phyloP scores from a whole-genome alignment of 92 coral and sea anemone genomes.

The Nematostella vectensis region DNA sequence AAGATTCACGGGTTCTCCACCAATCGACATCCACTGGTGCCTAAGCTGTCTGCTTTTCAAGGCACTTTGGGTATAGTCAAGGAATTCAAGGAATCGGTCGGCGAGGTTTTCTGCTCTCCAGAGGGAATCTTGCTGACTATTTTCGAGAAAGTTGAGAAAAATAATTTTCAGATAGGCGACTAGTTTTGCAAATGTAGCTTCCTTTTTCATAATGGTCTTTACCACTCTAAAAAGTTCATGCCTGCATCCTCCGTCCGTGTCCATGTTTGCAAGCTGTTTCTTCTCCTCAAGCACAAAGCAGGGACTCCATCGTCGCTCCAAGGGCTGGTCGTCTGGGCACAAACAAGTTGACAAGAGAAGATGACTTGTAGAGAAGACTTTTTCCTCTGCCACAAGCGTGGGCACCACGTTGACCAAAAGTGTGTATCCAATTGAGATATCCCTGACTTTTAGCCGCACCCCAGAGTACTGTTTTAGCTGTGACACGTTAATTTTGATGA shows the following conservation, averaged over 20 bases:
- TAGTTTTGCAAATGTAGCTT: constrained; percentile 46
- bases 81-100: constrained; percentile 52
- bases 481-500: constrained; percentile 1
- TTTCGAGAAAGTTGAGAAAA: constrained; percentile 28
- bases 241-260: constrained; percentile 48
- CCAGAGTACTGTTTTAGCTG: constrained; percentile 3
- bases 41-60: constrained; percentile 21
- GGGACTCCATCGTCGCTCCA: constrained; percentile 22
- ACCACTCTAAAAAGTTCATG: constrained; percentile 42
- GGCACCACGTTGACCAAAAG: constrained; percentile 11
- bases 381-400: constrained; percentile 5
- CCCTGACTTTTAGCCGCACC: constrained; percentile 11
- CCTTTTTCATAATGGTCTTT: constrained; percentile 32
- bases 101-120: constrained; percentile 52
- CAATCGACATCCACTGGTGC: constrained; percentile 56
- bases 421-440: background rate
- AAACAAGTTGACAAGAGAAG: constrained; percentile 1
- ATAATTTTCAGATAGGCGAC: constrained; percentile 34
- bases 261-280: constrained; percentile 34
- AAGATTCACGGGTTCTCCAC: constrained; percentile 33
- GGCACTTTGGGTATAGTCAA: constrained; percentile 19
- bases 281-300: constrained; percentile 36
- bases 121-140: constrained; percentile 5
- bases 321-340: background rate
- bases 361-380: constrained; percentile 7